phyloP scores from a whole-genome alignment of 2,888 invertebrate species.

The Creontiades dilutus region DNA sequence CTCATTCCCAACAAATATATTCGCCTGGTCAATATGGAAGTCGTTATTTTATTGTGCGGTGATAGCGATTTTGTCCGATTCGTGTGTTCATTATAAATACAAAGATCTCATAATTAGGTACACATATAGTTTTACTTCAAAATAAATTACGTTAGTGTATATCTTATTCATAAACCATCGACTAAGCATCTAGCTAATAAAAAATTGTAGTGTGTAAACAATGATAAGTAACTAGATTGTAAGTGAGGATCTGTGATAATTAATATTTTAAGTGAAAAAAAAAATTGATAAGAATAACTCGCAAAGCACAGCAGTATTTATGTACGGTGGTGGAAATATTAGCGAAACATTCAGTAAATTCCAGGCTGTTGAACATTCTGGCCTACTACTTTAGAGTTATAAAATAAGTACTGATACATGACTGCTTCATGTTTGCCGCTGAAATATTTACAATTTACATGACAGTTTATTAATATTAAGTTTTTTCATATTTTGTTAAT shows the following conservation, averaged over 20 bases:
- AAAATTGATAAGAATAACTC: neutral
- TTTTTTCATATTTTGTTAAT: too few species aligned
- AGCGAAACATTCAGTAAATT: neutral
- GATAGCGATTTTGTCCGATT: neutral
- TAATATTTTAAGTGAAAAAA: neutral
- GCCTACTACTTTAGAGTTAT: slow-evolving; percentile 3
- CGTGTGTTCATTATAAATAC: slow-evolving; percentile 5
- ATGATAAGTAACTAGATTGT: too few species aligned
- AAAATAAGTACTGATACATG: neutral
- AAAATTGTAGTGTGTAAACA: too few species aligned
- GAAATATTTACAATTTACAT: too few species aligned
- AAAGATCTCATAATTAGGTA: neutral
- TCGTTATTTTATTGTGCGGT: neutral
- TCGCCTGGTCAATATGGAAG: too few species aligned
- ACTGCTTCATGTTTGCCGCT: neutral
- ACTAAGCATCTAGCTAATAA: neutral
- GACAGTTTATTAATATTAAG: too few species aligned
- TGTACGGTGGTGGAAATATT: neutral
- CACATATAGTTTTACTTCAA: neutral
- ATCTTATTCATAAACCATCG: neutral
- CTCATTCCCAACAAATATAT: too few species aligned
- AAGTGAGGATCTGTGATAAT: slow-evolving; percentile 7
- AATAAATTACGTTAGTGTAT: neutral
- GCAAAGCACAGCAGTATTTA: slow-evolving; percentile 8
- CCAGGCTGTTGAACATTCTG: neutral